These are phyloP conservation scores for Metaphire vulgaris DNA, from an alignment of 1,140 invertebrate genomes.

Conservation along the genomic window DNA sequence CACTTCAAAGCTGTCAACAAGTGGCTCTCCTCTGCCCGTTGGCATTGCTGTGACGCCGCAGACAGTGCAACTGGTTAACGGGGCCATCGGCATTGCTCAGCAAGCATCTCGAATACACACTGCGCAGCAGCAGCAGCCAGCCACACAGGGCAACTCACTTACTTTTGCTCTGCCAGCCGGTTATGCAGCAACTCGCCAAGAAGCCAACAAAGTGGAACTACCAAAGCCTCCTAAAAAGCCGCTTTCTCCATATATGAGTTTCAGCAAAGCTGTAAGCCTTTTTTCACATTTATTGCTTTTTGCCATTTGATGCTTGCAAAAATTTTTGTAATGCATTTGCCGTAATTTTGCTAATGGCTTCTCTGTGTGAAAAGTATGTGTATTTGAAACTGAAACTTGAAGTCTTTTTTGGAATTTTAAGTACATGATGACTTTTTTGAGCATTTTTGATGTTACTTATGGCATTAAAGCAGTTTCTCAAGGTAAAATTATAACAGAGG, in stretches of 20 bases:
- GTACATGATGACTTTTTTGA: too few relatives aligned
- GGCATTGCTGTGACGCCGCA: background rate
- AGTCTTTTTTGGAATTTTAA: too few relatives aligned
- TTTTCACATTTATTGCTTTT: too few relatives aligned
- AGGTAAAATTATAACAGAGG: too few relatives aligned
- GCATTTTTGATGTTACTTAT: too few relatives aligned
- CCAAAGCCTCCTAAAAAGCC: slow-evolving; percentile 25
- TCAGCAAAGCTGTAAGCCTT: slow-evolving; percentile 28
- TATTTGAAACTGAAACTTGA: too few relatives aligned
- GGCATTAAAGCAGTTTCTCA: too few relatives aligned
- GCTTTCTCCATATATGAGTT: slow-evolving; percentile 28
- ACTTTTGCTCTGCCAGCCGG: background rate
- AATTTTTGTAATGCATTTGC: too few relatives aligned
- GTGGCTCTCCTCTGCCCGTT: background rate
- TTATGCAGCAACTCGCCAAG: background rate
- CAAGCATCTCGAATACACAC: too few relatives aligned
- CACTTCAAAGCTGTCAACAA: background rate
- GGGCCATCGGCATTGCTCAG: background rate
- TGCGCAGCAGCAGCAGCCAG: background rate
- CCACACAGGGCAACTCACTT: background rate
- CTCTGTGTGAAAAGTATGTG: too few relatives aligned
- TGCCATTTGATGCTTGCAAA: too few relatives aligned
- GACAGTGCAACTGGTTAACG: background rate
- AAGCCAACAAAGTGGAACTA: background rate
- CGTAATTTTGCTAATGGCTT: too few relatives aligned